Conservation (phyloP, 2,888 invertebrate species). For the Thecophora atra region DNA sequence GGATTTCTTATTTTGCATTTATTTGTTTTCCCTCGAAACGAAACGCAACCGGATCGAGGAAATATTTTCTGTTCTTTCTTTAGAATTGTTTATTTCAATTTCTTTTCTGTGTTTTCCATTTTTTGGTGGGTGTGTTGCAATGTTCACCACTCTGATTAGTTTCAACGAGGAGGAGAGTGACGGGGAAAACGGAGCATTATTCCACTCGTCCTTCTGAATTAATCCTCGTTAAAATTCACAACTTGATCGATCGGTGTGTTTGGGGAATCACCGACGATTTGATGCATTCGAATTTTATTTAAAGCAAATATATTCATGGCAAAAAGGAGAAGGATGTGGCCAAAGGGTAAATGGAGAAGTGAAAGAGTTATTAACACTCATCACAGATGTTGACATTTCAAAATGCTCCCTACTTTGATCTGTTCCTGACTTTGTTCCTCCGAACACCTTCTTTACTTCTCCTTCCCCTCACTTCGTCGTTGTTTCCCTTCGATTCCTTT, state of each 20-base stretch:
- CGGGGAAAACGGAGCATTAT: slow-evolving; percentile 25
- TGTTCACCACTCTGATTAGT: slow-evolving; percentile 15
- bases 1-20: slow-evolving; percentile 24
- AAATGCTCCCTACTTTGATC: too few relatives aligned
- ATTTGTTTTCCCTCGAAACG: slow-evolving; percentile 15
- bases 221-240: slow-evolving; percentile 16
- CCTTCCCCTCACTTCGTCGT: neutral
- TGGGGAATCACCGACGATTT: neutral
- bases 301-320: neutral
- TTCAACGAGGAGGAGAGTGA: neutral
- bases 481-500: slow-evolving; percentile 1
- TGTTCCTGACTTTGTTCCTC: too few relatives aligned
- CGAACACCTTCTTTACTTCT: neutral
- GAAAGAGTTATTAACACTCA: too few relatives aligned
- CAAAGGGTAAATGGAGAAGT: too few relatives aligned
- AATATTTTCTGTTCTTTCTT: slow-evolving; percentile 14
- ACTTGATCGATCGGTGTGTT: slow-evolving; percentile 27
- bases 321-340: neutral
- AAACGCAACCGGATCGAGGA: neutral
- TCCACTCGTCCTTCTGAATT: slow-evolving; percentile 3
- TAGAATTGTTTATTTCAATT: neutral
- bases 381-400: too few relatives aligned
- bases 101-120: neutral
- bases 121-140: neutral
- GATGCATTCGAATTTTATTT: neutral